Evolutionary conservation across 2,797 vertebrate species (phyloP), one percentile per base, ranked within the genome.

Genomic region (Amblyopsis hoosieri): DNA sequence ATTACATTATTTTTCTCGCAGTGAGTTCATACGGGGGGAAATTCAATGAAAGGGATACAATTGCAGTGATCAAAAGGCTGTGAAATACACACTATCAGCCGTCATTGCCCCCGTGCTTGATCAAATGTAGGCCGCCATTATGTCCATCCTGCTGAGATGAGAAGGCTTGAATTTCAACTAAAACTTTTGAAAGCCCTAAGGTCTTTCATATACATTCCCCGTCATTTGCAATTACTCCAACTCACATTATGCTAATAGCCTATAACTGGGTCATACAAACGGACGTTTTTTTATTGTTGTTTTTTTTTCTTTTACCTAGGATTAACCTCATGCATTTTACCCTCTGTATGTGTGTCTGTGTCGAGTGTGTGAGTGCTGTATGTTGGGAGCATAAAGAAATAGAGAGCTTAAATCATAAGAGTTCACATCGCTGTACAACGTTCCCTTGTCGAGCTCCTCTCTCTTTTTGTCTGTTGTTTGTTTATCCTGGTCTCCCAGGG

Each of bases 221-320:
- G 92, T 93, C 93, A 94, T 95, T 93, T 94, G 93, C 93, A 93
- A 94, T 94, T 93, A 94, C 94, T 94, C 93, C 93, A 95, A 94
- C 90, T 94, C 90, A 95, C 65, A 94, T 95, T 94, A 95, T 95
- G 94, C 91, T 95, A 95, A 97, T 94, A 89, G 91, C 79, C 89
- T 92, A 93, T 90, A 94, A 94, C 92, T 94, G 93, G 94, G 94
- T 95, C 94, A 95, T 87, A 91, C 4, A 66, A 93, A 92, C 89
- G 82, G 84, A 12, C 3, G 23, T 29, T 29, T 29, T 29, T 29
- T 29, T 29, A 3, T 4, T 29, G 23, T 29, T 29, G 23, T 29
- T 29, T 4, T 29, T 23, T 29, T 80, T 89, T 49, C 67, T 93
- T 93, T 93, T 89, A 91, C 85, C 90, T 90, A 87, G 89, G 90